These are phyloP conservation scores for Hypena proboscidalis DNA, from an alignment of 2,888 invertebrate genomes.

Conservation along the genomic window DNA sequence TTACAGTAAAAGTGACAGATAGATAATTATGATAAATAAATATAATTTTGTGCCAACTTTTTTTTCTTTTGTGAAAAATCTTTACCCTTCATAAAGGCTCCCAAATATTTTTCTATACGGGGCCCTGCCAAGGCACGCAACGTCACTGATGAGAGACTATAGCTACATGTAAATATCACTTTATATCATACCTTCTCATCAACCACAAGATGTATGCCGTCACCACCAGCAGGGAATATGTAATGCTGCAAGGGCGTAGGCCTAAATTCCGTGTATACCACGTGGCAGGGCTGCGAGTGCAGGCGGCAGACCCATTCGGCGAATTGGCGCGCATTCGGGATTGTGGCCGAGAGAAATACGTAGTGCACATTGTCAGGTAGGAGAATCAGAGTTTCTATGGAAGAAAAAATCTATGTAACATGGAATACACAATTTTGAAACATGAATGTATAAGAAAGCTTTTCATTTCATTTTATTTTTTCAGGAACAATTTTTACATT, in stretches of 20 bases:
- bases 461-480: too few species aligned
- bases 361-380: slow-evolving; percentile 99
- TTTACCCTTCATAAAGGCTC: too few species aligned
- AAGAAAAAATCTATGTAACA: slow-evolving; percentile 1
- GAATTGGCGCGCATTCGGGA: slow-evolving; percentile 99
- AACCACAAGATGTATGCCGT: slow-evolving; percentile 97
- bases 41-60: too few species aligned
- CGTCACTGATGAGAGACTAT: too few species aligned
- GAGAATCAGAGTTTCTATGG: slow-evolving; percentile 95
- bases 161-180: slow-evolving; percentile 5
- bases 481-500: too few species aligned
- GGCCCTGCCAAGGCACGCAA: too few species aligned
- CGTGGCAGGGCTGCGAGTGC: slow-evolving; percentile 98
- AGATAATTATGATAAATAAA: too few species aligned
- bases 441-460: too few species aligned
- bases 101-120: too few species aligned
- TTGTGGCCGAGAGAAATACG: slow-evolving; percentile 99
- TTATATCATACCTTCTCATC: slow-evolving; percentile 89
- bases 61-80: too few species aligned
- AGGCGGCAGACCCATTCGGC: slow-evolving; percentile 97
- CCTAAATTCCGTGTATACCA: slow-evolving; percentile 99
- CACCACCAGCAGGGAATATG: slow-evolving; percentile 98
- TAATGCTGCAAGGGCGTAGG: slow-evolving; percentile 99
- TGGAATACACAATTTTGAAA: too few species aligned
- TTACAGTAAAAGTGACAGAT: too few species aligned